Conservation (phyloP, 2,113 vertebrate genomes). For the Rhinoderma darwinii region DNA sequence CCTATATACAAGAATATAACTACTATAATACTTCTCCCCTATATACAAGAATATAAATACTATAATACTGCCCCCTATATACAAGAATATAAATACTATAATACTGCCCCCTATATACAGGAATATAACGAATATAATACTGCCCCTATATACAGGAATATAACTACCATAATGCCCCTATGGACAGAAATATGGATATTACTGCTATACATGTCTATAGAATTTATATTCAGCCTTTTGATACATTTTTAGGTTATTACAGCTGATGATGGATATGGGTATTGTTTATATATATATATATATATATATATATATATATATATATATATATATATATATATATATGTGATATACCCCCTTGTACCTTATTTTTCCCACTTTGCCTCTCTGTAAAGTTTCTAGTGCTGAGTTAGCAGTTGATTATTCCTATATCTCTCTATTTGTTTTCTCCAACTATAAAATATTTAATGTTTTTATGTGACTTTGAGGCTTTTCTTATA, state of each 20-base stretch:
- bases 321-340: not conserved
- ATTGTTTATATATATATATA: not conserved
- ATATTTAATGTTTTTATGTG: constrained; percentile 1
- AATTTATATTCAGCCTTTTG: too few relatives aligned
- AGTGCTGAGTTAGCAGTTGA: not conserved
- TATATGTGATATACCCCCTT: not conserved
- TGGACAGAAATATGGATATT: too few relatives aligned
- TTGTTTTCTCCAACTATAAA: not conserved
- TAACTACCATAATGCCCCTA: too few relatives aligned
- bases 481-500: constrained; percentile 35
- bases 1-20: too few relatives aligned
- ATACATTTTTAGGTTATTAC: not conserved
- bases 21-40: too few relatives aligned
- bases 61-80: too few relatives aligned
- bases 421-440: not conserved
- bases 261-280: not conserved
- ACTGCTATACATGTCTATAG: too few relatives aligned
- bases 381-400: not conserved
- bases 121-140: too few relatives aligned
- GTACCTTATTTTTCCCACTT: not conserved
- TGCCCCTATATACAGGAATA: too few relatives aligned
- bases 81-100: too few relatives aligned
- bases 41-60: too few relatives aligned
- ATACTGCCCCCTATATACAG: too few relatives aligned
- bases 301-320: not conserved